phyloP scores from a whole-genome alignment of 2,888 invertebrate species.

The Xestia c-nigrum region DNA sequence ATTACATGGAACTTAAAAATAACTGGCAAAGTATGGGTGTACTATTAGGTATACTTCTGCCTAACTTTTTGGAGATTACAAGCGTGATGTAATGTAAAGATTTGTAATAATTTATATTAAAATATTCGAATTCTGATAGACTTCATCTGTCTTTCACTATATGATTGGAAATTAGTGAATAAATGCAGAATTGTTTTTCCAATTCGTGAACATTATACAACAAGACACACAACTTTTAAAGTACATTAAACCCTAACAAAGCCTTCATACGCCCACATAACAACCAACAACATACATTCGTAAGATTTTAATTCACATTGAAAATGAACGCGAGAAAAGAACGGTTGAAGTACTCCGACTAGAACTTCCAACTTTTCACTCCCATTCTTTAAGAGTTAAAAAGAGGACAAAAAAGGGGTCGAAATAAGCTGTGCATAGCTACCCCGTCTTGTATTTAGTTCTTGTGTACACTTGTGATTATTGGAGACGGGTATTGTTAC shows the following conservation, averaged over 20 bases:
- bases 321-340: slow-evolving; percentile 59
- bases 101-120: no score
- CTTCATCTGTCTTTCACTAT: no score
- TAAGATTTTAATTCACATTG: slow-evolving; percentile 65
- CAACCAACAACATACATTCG: slow-evolving; percentile 39
- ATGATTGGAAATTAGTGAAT: neutral
- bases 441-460: slow-evolving; percentile 66
- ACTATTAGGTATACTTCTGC: no score
- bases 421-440: slow-evolving; percentile 72
- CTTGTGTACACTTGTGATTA: slow-evolving; percentile 65
- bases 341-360: slow-evolving; percentile 51
- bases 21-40: no score
- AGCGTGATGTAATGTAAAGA: no score
- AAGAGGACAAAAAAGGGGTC: slow-evolving; percentile 62
- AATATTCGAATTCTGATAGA: neutral
- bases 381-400: slow-evolving; percentile 66
- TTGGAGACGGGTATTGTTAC: slow-evolving; percentile 40
- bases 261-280: neutral
- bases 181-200: neutral
- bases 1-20: no score
- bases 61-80: no score
- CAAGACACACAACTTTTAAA: neutral
- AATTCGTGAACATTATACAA: neutral
- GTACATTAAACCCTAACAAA: slow-evolving; percentile 9
- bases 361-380: slow-evolving; percentile 65